Evolutionary conservation across 1,140 invertebrate genomes (phyloP).

Genomic region (Cydia amplana): DNA sequence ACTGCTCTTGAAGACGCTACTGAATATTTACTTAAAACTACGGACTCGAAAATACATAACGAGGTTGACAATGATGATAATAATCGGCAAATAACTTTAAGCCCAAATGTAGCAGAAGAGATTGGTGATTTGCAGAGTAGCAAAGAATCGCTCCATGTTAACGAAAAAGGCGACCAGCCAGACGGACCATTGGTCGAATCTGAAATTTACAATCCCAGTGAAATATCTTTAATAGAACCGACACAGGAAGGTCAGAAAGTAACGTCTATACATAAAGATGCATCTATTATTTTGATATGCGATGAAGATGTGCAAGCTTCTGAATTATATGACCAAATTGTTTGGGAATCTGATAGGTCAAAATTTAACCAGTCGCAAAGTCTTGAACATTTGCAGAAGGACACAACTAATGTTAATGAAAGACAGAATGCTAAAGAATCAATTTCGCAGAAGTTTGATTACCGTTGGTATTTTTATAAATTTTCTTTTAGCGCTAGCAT

Average conservation of each 20-base stretch:
- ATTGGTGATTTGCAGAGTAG: neutral
- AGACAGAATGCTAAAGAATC: neutral
- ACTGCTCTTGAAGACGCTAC: neutral
- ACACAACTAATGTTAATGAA: neutral
- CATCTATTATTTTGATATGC: neutral
- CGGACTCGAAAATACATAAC: neutral
- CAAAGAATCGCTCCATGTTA: neutral
- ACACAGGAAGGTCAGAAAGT: neutral
- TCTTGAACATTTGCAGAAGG: neutral
- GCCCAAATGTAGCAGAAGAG: neutral
- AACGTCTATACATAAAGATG: neutral
- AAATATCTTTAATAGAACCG: neutral
- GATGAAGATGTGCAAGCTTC: neutral
- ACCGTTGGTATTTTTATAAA: slow-evolving; percentile 37
- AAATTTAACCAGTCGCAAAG: neutral
- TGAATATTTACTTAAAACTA: neutral
- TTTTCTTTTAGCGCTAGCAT: no score
- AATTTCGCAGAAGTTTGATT: slow-evolving; percentile 37
- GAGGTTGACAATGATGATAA: neutral
- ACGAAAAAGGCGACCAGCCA: neutral
- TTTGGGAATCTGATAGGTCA: neutral
- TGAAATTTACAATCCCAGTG: neutral
- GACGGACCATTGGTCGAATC: slow-evolving; percentile 29
- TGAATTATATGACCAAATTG: neutral
- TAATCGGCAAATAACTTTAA: neutral